Evolutionary conservation across 2,888 invertebrate genomes (phyloP), one percentile per base, ranked within the genome.

Genomic region (Leptinotarsa peninsularis): DNA sequence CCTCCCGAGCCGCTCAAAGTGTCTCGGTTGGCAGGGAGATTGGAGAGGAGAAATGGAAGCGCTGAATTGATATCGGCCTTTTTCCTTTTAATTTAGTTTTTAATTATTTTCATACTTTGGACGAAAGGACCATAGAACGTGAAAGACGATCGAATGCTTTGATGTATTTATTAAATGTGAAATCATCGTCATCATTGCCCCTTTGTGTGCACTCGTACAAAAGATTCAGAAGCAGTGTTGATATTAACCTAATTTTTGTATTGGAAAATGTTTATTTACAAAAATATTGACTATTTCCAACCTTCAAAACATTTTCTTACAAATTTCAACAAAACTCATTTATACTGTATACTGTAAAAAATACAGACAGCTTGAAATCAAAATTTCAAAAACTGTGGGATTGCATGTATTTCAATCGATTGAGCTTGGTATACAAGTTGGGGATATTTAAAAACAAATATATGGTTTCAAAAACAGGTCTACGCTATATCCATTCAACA

Each of bases 61-160:
- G 7, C 63, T 17, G 43, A 14, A 33, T 15, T 63, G 63, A 63
- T 27, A 63, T 43, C 33, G 63, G 27, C n/a, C 58, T 58, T 43
- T n/a, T 18, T 43, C 10, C n/a, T 63, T 63, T 63, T n/a, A 43
- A 63, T 63, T 63, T 63, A 63, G 43, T 63, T 63, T 63, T 63
- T 43, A 63, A 63, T 63, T 63, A 63, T 43, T 33, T 27, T 18
- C 43, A 27, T 43, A 43, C 63, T 63, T 63, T 17, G 17, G 10
- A 27, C 33, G 63, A 63, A 63, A 63, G 63, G 63, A 63, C 33
- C 33, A 63, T 33, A 43, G 23, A 23, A 58, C 17, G 10, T 63
- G 33, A 43, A 43, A 63, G 43, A 33, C n/a, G 13, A 43, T n/a
- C 33, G 33, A 63, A n/a, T 5, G 33, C 63, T 63, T 63, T 63